A percentile compares a stretch with the other conserved stretches of the same genome.
Evolutionary conservation across 1,140 invertebrate genomes (phyloP).

Genomic region (Ectropis grisescens): DNA sequence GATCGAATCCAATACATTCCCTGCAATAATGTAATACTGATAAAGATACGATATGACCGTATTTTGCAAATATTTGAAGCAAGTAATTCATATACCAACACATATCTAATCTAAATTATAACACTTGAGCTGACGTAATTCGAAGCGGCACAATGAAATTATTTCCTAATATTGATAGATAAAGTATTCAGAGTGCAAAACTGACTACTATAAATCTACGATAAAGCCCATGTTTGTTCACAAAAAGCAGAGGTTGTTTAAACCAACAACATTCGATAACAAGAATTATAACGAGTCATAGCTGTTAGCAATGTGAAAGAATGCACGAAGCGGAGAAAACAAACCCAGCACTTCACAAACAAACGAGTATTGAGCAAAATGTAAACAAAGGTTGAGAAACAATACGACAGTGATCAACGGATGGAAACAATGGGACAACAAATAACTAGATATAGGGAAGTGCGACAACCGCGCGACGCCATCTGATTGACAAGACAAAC

Average conservation of each 20-base stretch:
- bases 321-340: slow-evolving; percentile 27
- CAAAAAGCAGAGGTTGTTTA: slow-evolving; percentile 8
- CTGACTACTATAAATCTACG: too few relatives aligned
- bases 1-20: too few relatives aligned
- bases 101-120: too few relatives aligned
- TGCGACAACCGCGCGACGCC: slow-evolving; percentile 29
- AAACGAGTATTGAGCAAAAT: slow-evolving; percentile 37
- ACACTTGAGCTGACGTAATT: too few relatives aligned
- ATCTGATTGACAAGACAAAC: slow-evolving; percentile 61
- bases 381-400: slow-evolving; percentile 54
- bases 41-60: too few relatives aligned
- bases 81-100: too few relatives aligned
- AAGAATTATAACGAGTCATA: slow-evolving; percentile 20
- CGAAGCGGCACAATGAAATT: too few relatives aligned
- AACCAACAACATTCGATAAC: slow-evolving; percentile 21
- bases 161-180: too few relatives aligned
- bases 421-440: slow-evolving; percentile 54
- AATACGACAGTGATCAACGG: slow-evolving; percentile 49
- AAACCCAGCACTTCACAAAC: slow-evolving; percentile 31
- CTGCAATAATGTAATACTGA: too few relatives aligned
- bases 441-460: slow-evolving; percentile 50
- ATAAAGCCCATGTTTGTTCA: slow-evolving; percentile 7
- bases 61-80: too few relatives aligned
- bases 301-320: slow-evolving; percentile 24
- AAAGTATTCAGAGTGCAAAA: too few relatives aligned